Conservation (phyloP, 1,140 invertebrate genomes). For the Drosophila guanche region DNA sequence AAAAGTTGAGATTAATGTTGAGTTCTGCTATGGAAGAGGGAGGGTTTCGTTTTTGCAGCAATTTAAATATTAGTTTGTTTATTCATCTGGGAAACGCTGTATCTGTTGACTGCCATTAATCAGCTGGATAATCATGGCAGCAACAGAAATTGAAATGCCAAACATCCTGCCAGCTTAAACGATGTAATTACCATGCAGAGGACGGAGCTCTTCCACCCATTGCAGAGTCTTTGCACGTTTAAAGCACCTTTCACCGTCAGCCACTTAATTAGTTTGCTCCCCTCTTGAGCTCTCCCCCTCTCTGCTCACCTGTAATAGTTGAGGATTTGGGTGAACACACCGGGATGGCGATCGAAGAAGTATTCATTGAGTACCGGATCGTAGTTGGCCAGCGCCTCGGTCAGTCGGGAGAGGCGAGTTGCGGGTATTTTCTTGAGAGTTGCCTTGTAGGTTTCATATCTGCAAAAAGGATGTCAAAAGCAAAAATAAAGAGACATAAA, state of each 20-base stretch:
- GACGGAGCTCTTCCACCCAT: not conserved
- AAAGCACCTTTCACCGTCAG: slow-evolving; percentile 17
- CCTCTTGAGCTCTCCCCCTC: not conserved
- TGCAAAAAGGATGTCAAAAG: slow-evolving; percentile 58
- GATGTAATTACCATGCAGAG: slow-evolving; percentile 32
- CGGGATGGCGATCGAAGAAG: slow-evolving; percentile 99
- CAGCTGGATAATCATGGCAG: slow-evolving; percentile 8
- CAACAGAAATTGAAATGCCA: slow-evolving; percentile 26
- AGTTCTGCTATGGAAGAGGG: not conserved
- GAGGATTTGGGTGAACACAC: slow-evolving; percentile 97
- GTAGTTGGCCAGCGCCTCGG: slow-evolving; percentile 96
- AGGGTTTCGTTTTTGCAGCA: slow-evolving; percentile 25
- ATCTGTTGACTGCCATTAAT: slow-evolving; percentile 26
- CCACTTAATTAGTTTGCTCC: slow-evolving; percentile 21
- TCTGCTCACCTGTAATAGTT: slow-evolving; percentile 92
- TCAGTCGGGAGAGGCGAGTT: slow-evolving; percentile 93
- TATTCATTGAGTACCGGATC: slow-evolving; percentile 98
- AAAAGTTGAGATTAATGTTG: slow-evolving; percentile 63
- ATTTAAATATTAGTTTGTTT: slow-evolving; percentile 65
- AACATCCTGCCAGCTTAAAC: slow-evolving; percentile 10
- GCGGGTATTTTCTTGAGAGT: slow-evolving; percentile 97
- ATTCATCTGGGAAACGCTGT: slow-evolving; percentile 20
- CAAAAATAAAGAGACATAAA: slow-evolving; percentile 10
- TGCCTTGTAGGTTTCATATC: slow-evolving; percentile 98
- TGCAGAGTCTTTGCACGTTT: slow-evolving; percentile 36